Evolutionary conservation across 1,140 invertebrate genomes (phyloP).

Genomic region (Glossosoma conforme): DNA sequence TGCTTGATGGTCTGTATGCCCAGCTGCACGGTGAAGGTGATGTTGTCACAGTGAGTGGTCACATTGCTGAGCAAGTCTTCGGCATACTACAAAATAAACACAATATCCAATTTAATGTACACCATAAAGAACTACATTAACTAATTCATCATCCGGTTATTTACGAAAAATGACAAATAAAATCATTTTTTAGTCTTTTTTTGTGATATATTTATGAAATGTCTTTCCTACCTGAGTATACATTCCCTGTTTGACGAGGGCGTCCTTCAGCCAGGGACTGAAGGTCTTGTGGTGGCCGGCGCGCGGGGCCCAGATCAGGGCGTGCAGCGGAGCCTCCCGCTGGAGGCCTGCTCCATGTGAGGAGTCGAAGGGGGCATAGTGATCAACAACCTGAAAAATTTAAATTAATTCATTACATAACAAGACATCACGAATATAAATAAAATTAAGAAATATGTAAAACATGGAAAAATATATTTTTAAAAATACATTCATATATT

Average conservation of each 20-base stretch:
- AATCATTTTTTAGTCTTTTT: no score
- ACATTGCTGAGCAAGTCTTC: constrained; percentile 71
- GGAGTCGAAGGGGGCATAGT: constrained; percentile 80
- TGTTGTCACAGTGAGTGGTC: constrained; percentile 45
- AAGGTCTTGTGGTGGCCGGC: constrained; percentile 66
- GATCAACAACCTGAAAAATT: constrained; percentile 34
- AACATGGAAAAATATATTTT: neutral
- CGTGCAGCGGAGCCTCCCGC: constrained; percentile 48
- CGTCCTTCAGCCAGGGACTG: constrained; percentile 71
- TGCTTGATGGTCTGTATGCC: constrained; percentile 65
- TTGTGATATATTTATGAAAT: no score
- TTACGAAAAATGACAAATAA: no score
- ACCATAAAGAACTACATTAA: neutral
- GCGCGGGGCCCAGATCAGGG: constrained; percentile 57
- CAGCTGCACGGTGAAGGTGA: constrained; percentile 63
- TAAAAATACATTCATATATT: neutral
- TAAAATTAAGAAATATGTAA: neutral
- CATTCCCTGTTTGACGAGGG: constrained; percentile 84
- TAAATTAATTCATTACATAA: constrained; percentile 27
- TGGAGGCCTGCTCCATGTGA: constrained; percentile 75
- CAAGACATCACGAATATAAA: neutral
- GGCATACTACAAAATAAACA: constrained; percentile 54
- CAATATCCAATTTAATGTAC: neutral
- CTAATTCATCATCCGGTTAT: neutral
- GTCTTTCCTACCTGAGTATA: constrained; percentile 64